These are phyloP conservation scores for Tachina lurida DNA, from an alignment of 2,888 invertebrate genomes.

Conservation along the genomic window DNA sequence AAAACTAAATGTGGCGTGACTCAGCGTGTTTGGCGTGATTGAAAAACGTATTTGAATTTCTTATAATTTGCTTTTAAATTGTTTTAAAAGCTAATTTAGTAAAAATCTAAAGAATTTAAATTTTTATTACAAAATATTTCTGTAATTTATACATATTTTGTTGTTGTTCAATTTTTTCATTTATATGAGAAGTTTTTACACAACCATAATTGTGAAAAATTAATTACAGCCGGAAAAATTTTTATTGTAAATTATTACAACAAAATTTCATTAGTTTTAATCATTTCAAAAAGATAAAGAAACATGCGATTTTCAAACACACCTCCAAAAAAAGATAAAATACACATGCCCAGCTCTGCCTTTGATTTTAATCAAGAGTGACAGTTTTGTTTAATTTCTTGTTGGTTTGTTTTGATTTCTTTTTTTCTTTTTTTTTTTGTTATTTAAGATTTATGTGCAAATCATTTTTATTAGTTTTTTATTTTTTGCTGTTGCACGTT, in stretches of 20 bases:
- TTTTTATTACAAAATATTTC: neutral
- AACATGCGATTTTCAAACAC: neutral
- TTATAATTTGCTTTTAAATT: neutral
- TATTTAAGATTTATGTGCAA: constrained; percentile 50
- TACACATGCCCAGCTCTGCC: constrained; percentile 41
- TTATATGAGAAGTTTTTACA: constrained; percentile 30
- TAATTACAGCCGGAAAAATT: constrained; percentile 29
- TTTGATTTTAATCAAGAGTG: constrained; percentile 67
- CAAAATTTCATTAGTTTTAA: constrained; percentile 64
- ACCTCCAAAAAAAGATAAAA: constrained; percentile 27
- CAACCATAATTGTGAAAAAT: constrained; percentile 42
- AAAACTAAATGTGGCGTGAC: too few species aligned
- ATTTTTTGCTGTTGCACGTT: constrained; percentile 22
- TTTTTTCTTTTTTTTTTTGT: constrained; percentile 5
- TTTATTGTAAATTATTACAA: constrained; percentile 60
- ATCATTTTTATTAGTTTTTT: constrained; percentile 21
- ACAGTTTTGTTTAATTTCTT: constrained; percentile 44
- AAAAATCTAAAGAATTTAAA: neutral
- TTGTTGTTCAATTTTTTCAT: constrained; percentile 8
- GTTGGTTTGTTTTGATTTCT: neutral
- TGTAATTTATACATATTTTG: neutral
- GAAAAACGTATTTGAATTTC: neutral
- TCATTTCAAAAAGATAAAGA: constrained; percentile 7
- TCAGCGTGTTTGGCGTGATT: neutral
- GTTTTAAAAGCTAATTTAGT: neutral